Evolutionary conservation across 2,888 invertebrate genomes (phyloP).

Genomic region (Catocala sponsa): DNA sequence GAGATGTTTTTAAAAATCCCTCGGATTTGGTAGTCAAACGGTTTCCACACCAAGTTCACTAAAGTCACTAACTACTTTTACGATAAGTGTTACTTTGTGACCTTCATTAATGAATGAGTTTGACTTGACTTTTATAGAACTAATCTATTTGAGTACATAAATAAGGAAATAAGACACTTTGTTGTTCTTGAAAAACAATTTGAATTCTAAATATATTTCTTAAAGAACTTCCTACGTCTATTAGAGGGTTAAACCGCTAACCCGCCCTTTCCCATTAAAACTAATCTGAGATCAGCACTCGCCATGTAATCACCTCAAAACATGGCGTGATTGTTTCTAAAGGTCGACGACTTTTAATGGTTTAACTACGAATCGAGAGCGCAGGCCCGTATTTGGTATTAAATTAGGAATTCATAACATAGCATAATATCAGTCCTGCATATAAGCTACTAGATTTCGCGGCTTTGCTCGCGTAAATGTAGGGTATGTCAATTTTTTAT

Average conservation of each 20-base stretch:
- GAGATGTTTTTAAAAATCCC: too few relatives aligned
- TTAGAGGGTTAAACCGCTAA: conserved; percentile 20
- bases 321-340: conserved; percentile 29
- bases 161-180: not conserved
- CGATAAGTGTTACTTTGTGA: too few relatives aligned
- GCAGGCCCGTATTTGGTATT: conserved; percentile 9
- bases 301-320: conserved; percentile 21
- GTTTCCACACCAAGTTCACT: too few relatives aligned
- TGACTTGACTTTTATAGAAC: too few relatives aligned
- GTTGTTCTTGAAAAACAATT: not conserved
- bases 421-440: not conserved
- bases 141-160: too few relatives aligned
- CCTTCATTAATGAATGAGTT: too few relatives aligned
- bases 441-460: not conserved
- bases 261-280: conserved; percentile 18
- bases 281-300: conserved; percentile 23
- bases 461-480: too few relatives aligned
- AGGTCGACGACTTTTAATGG: conserved; percentile 25
- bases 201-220: conserved; percentile 8
- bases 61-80: too few relatives aligned
- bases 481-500: too few relatives aligned
- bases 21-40: too few relatives aligned
- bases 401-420: not conserved
- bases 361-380: conserved; percentile 15
- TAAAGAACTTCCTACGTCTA: conserved; percentile 12